phyloP scores from a whole-genome alignment of 2,888 invertebrate genomes.

The Agrilus biguttatus region DNA sequence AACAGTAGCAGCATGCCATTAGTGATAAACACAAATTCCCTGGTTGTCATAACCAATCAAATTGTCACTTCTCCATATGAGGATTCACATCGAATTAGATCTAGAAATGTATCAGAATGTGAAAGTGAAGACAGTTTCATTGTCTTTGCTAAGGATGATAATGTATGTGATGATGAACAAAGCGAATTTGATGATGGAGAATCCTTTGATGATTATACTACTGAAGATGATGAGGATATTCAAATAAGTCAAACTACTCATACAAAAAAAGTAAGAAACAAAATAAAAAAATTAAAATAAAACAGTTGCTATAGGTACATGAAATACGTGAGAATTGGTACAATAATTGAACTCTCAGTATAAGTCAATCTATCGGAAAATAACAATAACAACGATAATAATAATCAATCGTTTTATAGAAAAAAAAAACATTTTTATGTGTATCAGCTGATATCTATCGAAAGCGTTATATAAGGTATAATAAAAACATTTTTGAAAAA shows the following conservation, averaged over 20 bases:
- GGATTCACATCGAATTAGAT: not conserved
- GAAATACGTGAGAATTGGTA: not conserved
- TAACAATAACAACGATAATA: too few relatives aligned
- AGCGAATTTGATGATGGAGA: constrained; percentile 6
- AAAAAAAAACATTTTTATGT: too few relatives aligned
- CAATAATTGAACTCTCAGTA: not conserved
- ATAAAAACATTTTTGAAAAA: too few relatives aligned
- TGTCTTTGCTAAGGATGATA: constrained; percentile 32
- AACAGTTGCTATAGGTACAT: not conserved
- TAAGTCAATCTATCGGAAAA: not conserved
- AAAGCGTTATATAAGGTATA: too few relatives aligned
- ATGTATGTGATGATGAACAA: constrained; percentile 23
- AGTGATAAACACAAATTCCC: too few relatives aligned
- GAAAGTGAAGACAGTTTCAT: constrained; percentile 47
- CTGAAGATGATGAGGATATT: constrained; percentile 6
- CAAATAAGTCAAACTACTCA: constrained; percentile 2
- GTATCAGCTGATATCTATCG: too few relatives aligned
- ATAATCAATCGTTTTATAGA: too few relatives aligned
- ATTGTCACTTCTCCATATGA: too few relatives aligned
- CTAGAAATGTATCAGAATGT: constrained; percentile 32
- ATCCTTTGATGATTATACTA: constrained; percentile 10
- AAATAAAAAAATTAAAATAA: too few relatives aligned
- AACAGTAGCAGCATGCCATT: too few relatives aligned
- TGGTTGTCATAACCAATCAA: too few relatives aligned
- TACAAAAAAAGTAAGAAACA: constrained; percentile 2